Conservation (phyloP, 2,113 vertebrate genomes). For the Malurus elegans region DNA sequence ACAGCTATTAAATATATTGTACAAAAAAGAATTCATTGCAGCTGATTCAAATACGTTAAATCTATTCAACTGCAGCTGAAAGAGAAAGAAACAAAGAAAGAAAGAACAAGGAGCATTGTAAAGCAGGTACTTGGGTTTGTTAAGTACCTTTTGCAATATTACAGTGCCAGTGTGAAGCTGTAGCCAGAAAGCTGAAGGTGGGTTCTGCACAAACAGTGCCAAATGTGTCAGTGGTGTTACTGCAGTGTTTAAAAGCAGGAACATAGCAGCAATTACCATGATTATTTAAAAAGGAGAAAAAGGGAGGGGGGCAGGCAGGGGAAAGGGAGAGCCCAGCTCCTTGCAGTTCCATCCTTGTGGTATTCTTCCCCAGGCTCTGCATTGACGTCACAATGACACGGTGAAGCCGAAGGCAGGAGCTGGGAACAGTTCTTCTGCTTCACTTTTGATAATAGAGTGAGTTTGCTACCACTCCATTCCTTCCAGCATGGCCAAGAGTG, state of each 20-base stretch:
- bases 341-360: not conserved
- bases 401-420: constrained; percentile 44
- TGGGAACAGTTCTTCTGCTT: not conserved
- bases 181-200: not conserved
- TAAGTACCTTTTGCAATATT: not conserved
- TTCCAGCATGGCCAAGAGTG: constrained; percentile 88
- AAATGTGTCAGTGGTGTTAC: not conserved
- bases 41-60: not conserved
- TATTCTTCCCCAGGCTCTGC: constrained; percentile 46
- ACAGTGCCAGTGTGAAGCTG: not conserved
- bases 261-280: not conserved
- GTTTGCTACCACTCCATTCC: not conserved
- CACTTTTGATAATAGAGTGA: not conserved
- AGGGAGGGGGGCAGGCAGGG: not conserved
- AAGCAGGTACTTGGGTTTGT: not conserved
- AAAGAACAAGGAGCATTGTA: not conserved
- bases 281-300: not conserved
- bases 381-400: constrained; percentile 63
- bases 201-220: not conserved
- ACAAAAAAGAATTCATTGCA: not conserved
- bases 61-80: not conserved
- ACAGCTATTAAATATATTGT: not conserved
- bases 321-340: not conserved
- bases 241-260: not conserved
- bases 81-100: not conserved